Base-by-base conservation (phyloP, 2,113 vertebrate genomes). In the Phainopepla nitens region DNA sequence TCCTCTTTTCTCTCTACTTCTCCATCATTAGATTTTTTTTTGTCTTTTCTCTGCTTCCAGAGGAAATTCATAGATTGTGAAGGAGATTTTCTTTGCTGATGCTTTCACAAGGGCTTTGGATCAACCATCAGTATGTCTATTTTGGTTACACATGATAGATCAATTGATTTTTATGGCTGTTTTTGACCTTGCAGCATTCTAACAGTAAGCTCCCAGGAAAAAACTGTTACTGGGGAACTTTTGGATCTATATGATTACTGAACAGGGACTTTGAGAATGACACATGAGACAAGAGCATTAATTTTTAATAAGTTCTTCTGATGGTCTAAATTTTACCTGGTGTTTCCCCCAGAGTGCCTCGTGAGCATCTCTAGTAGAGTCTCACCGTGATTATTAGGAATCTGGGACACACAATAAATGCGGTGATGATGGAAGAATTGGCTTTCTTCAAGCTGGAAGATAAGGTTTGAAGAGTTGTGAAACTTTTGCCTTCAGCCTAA, bases 371-470 rank as follows among this genome's bases (percentile, higher is more conserved):
- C 24, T 35, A 72, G 1, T 18, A 7, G 23, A 81, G 3, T 24
- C 9, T 18, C 4, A 33, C 15, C 20, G 58, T 7, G 7, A 21
- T 54, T 77, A 18, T 62, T 68, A 60, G 50, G 17, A 13, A 54
- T 44, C 10, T 82, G 49, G 28, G 62, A 18, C 9, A n/a, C 12
- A 41, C 0, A 0, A 9, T 45, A 35, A 29, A 44, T 41, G 53
- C 50, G 13, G 11, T 62, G 7, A 23, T 39, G 18, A 5, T 77
- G 23, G 47, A 42, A 50, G 6, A 41, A 50, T 4, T 41, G 5
- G 1, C 5, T 61, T 70, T 65, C 5, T 80, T 84, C 25, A 66
- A 36, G 7, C 10, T 45, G 11, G 6, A 65, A 58, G 16, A 50
- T 28, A 50, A 45, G 2, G 9, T 84, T 33, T 70, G 35, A 87